phyloP scores from a whole-genome alignment of 1,140 invertebrate species.

The Anoplolepis gracilipes region DNA sequence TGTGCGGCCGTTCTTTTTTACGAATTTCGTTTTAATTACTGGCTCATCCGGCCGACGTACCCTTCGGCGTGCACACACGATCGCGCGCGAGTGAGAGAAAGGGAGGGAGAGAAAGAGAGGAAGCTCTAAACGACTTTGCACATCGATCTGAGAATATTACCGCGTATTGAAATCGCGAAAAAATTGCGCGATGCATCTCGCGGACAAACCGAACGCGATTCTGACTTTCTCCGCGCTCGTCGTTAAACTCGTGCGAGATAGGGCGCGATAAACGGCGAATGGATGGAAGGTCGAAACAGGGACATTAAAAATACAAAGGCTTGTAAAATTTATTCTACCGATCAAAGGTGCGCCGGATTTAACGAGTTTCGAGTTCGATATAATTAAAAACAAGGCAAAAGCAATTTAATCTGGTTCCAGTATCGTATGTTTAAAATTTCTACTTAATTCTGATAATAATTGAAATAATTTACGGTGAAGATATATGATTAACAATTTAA shows the following conservation, averaged over 20 bases:
- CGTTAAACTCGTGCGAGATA: constrained; percentile 58
- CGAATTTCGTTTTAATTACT: constrained; percentile 75
- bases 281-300: constrained; percentile 33
- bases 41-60: constrained; percentile 6
- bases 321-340: constrained; percentile 66
- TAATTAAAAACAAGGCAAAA: constrained; percentile 29
- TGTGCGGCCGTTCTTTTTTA: constrained; percentile 58
- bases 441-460: neutral
- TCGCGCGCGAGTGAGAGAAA: neutral
- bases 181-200: constrained; percentile 56
- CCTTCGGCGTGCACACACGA: constrained; percentile 29
- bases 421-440: neutral
- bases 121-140: constrained; percentile 52
- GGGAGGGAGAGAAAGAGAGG: neutral
- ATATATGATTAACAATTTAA: neutral
- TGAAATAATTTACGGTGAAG: neutral
- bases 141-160: constrained; percentile 67
- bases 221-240: constrained; percentile 43
- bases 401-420: constrained; percentile 14
- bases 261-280: constrained; percentile 57
- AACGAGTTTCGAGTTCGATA: constrained; percentile 54
- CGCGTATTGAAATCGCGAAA: constrained; percentile 65
- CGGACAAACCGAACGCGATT: constrained; percentile 30
- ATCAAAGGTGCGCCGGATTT: constrained; percentile 60
- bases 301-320: constrained; percentile 63